These are phyloP conservation scores for Galaxias olidus DNA, from an alignment of 2,797 vertebrate species.

Conservation along the genomic window DNA sequence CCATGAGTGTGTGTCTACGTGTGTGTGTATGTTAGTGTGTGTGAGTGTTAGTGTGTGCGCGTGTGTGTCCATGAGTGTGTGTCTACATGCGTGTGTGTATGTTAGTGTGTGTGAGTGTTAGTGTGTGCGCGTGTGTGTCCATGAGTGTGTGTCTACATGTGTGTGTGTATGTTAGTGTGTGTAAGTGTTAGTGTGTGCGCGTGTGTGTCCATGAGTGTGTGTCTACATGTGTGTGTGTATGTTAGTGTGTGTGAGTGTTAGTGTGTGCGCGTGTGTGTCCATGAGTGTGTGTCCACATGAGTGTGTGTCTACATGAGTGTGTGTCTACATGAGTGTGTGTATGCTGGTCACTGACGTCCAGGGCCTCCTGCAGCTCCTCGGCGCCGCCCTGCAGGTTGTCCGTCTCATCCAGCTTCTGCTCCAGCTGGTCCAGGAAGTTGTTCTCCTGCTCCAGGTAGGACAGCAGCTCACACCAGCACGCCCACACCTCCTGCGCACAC, in stretches of 20 bases:
- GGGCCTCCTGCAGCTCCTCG: conserved; percentile 85
- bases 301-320: not conserved
- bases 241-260: not conserved
- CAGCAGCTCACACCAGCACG: conserved; percentile 91
- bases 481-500: conserved; percentile 90
- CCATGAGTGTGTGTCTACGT: too few relatives aligned
- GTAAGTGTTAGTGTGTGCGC: not conserved
- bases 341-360: conserved; percentile 80
- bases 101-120: not conserved
- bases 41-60: not conserved
- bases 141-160: not conserved
- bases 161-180: not conserved
- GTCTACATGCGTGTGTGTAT: not conserved
- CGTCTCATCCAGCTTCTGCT: conserved; percentile 86
- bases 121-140: not conserved
- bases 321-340: not conserved
- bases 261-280: not conserved
- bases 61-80: not conserved
- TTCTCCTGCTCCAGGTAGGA: conserved; percentile 93
- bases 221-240: not conserved
- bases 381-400: conserved; percentile 84
- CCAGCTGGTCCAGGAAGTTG: conserved; percentile 89
- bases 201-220: not conserved
- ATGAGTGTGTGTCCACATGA: not conserved
- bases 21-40: not conserved